These are phyloP conservation scores for Diglossa cyanea DNA, from an alignment of 2,797 vertebrate genomes.

Conservation along the genomic window DNA sequence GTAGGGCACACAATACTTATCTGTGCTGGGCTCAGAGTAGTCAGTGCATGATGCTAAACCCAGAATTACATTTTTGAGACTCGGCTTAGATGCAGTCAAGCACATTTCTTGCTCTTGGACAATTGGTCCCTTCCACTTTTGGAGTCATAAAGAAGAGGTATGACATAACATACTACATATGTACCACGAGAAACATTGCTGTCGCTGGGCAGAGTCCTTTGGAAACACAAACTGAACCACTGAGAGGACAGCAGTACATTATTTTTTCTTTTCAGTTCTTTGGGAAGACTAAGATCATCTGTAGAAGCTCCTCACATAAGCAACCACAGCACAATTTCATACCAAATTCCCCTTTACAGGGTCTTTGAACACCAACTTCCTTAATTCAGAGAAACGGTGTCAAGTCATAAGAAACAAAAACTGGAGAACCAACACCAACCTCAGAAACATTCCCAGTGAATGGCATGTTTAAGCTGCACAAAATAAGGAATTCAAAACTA, in stretches of 20 bases:
- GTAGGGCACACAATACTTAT: not conserved
- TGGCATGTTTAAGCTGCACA: not conserved
- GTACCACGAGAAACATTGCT: not conserved
- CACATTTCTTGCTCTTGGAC: not conserved
- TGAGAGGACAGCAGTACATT: not conserved
- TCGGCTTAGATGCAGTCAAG: not conserved
- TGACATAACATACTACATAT: not conserved
- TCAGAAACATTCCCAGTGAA: not conserved
- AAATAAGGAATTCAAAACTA: not conserved
- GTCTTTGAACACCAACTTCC: not conserved
- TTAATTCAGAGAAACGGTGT: not conserved
- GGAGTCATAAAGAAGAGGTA: not conserved
- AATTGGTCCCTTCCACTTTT: not conserved
- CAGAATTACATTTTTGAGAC: not conserved
- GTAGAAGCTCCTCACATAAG: not conserved
- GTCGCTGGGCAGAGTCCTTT: not conserved
- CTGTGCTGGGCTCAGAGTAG: not conserved
- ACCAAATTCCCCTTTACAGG: not conserved
- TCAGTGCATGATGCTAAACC: not conserved
- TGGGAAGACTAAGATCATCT: not conserved
- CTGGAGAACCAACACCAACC: not conserved
- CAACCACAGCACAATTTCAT: not conserved
- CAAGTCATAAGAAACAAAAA: not conserved
- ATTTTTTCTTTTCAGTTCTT: not conserved
- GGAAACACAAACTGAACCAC: not conserved